Percentiles rank a stretch among this genome's conserved stretches.
phyloP scores from a whole-genome alignment of 1,140 invertebrate species.

The Brachionus sp. region DNA sequence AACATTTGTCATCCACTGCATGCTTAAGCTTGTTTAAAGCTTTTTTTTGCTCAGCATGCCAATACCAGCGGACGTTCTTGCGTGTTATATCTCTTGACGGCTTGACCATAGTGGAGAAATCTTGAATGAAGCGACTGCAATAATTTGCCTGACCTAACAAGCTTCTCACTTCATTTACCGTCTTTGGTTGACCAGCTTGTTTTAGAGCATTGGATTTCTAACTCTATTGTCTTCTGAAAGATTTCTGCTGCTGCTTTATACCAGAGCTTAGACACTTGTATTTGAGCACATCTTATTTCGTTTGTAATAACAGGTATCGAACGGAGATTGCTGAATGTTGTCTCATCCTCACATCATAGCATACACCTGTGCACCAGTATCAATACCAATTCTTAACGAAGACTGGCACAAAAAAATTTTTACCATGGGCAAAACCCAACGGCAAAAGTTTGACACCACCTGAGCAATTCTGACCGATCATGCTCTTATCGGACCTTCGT shows the following conservation, averaged over 20 bases:
- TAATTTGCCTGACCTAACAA: slow-evolving; percentile 52
- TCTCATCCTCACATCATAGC: not conserved
- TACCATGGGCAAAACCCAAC: not conserved
- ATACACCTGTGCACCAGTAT: not conserved
- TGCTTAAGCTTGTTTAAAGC: not conserved
- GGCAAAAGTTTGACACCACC: not conserved
- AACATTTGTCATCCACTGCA: not conserved
- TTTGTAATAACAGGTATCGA: not conserved
- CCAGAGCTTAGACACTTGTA: not conserved
- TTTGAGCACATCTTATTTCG: not conserved
- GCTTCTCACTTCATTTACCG: slow-evolving; percentile 46
- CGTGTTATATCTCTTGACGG: slow-evolving; percentile 48
- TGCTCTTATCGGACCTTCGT: too few relatives aligned
- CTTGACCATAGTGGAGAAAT: slow-evolving; percentile 50
- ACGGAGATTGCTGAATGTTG: not conserved
- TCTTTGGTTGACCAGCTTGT: not conserved
- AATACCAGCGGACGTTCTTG: slow-evolving; percentile 12
- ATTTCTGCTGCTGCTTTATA: not conserved
- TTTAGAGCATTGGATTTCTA: not conserved
- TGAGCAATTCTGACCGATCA: not conserved
- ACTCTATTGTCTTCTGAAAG: not conserved
- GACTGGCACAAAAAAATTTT: not conserved
- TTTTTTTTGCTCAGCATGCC: not conserved
- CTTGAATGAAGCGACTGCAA: slow-evolving; percentile 55
- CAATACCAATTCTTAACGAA: not conserved